Evolutionary conservation across 2,797 vertebrate species (phyloP), one percentile per base, ranked within the genome.

Genomic region (Vultur gryphus): DNA sequence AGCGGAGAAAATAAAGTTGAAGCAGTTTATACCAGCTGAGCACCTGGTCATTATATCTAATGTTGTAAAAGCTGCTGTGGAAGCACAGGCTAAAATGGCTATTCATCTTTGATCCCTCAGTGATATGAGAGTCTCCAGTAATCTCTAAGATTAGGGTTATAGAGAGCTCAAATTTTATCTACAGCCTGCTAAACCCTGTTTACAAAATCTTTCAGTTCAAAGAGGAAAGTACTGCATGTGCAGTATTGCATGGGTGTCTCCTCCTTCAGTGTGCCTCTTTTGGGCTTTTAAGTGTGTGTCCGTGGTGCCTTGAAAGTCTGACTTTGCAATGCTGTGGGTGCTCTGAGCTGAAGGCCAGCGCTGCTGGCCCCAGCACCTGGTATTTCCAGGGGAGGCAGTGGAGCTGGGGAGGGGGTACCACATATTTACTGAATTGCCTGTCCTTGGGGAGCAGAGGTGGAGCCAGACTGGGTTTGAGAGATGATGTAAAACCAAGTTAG

Each of bases 11-110:
- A 95, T 87, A 80, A 95, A 95, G 70, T 72, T 73, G 64, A 76
- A 79, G 88, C 49, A 79, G 89, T 84, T 97, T 76, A 84, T 62
- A 76, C 21, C 83, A 78, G 64, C 87, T 87, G 87, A 92, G 79
- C 69, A 93, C 89, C 78, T 94, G 78, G 65, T 89, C 90, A 82
- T 94, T 97, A 71, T 7, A 55, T 33, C 57, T 91, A 84, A 70
- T 6, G 43, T 37, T 75, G 55, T 69, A 86, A 95, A 87, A 93
- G 61, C 73, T 86, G 44, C 46, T 31, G 69, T 87, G 81, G 78
- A 89, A 95, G 78, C 76, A 75, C 25, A 59, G 57, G 75, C 61
- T 94, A 65, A 87, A 91, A 90, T 41, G 51, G 49, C 46, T 51
- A 28, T 94, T 94, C 49, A 58, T 78, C 90, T 87, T 70, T 87